phyloP scores from a whole-genome alignment of 2,113 vertebrate genomes.

The Tautogolabrus adspersus region DNA sequence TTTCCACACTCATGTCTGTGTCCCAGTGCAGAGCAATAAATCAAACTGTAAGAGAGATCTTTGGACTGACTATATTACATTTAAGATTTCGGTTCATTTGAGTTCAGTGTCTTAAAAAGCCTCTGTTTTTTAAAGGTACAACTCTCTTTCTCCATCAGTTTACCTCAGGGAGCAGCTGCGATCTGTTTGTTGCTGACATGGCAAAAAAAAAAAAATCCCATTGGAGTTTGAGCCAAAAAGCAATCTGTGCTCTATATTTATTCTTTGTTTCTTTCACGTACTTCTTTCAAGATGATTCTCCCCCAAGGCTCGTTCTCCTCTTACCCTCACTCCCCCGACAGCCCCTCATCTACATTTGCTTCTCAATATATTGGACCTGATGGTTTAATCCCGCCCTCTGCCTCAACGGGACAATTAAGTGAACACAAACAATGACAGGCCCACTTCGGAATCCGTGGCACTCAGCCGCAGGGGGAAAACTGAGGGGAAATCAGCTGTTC shows the following conservation, averaged over 20 bases:
- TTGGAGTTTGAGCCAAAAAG: constrained; percentile 59
- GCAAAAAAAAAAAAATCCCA: constrained; percentile 61
- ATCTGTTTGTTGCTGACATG: constrained; percentile 69
- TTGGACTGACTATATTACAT: constrained; percentile 23
- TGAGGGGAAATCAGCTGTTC: constrained; percentile 76
- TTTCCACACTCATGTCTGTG: constrained; percentile 19
- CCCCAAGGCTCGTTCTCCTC: constrained; percentile 48
- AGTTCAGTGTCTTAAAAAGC: constrained; percentile 41
- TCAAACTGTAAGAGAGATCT: constrained; percentile 5
- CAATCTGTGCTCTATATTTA: constrained; percentile 73
- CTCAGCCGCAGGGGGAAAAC: constrained; percentile 63
- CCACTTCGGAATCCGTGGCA: constrained; percentile 73
- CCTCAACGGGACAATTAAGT: constrained; percentile 72
- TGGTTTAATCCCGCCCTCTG: constrained; percentile 72
- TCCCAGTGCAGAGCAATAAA: constrained; percentile 31
- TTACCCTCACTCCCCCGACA: constrained; percentile 52
- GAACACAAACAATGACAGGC: constrained; percentile 77
- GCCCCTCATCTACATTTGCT: constrained; percentile 57
- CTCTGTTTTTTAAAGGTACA: constrained; percentile 32
- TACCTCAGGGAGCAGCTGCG: constrained; percentile 65
- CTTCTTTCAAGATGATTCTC: constrained; percentile 65
- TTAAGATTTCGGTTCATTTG: constrained; percentile 45
- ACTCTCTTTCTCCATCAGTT: constrained; percentile 32
- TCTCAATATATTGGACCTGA: constrained; percentile 77
- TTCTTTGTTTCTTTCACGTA: constrained; percentile 54